phyloP scores from a whole-genome alignment of 2,113 vertebrate genomes.

The Perca flavescens region DNA sequence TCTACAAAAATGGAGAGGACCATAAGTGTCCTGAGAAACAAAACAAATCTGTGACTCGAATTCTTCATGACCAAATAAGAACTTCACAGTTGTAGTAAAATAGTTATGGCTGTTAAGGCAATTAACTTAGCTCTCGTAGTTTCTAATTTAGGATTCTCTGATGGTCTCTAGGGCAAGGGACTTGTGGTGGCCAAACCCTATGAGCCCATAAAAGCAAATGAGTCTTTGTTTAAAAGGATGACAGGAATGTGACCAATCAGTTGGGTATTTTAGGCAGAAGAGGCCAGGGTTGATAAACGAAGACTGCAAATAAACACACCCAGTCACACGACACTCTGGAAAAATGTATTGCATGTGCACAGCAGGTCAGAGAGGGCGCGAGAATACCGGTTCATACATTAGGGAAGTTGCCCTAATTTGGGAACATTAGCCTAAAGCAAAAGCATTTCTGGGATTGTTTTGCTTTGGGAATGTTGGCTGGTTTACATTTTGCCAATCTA shows the following conservation, averaged over 20 bases:
- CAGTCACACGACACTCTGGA: constrained; percentile 77
- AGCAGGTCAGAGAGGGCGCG: constrained; percentile 81
- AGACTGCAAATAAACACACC: constrained; percentile 87
- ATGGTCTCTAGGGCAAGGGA: constrained; percentile 68
- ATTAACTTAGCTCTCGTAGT: constrained; percentile 66
- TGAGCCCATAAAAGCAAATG: constrained; percentile 73
- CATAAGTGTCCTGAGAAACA: constrained; percentile 66
- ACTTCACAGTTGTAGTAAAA: constrained; percentile 69
- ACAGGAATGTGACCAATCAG: constrained; percentile 86
- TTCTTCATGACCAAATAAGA: constrained; percentile 81
- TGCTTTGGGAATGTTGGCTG: constrained; percentile 80
- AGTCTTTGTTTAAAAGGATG: constrained; percentile 76
- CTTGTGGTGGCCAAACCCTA: constrained; percentile 66
- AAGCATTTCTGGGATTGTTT: constrained; percentile 91
- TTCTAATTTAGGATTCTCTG: constrained; percentile 72
- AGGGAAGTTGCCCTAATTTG: constrained; percentile 95
- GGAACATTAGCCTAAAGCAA: constrained; percentile 89
- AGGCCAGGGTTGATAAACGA: constrained; percentile 87
- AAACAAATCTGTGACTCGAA: constrained; percentile 55
- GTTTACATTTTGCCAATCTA: constrained; percentile 83
- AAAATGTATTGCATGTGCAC: constrained; percentile 83
- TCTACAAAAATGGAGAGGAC: constrained; percentile 60
- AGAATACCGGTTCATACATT: constrained; percentile 83
- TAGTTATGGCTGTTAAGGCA: constrained; percentile 58
- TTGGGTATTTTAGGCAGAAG: constrained; percentile 86